These are phyloP conservation scores for Oxyura jamaicensis DNA, from an alignment of 2,113 vertebrate species.

Conservation along the genomic window DNA sequence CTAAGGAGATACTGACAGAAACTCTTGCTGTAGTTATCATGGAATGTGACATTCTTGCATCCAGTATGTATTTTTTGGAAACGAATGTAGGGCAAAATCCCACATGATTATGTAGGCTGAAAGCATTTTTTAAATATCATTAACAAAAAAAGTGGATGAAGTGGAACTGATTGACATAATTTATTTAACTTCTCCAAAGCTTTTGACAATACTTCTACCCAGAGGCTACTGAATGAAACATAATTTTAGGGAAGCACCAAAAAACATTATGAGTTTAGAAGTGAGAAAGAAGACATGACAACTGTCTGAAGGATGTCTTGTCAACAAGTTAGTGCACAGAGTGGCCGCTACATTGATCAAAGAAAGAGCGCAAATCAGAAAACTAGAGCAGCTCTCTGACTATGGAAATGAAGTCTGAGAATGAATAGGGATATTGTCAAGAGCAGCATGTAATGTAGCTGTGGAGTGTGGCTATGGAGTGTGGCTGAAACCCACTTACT, in stretches of 20 bases:
- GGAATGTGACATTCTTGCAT: conserved; percentile 7
- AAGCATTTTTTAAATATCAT: conserved; percentile 6
- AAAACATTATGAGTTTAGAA: background rate
- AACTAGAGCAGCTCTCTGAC: background rate
- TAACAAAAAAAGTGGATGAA: background rate
- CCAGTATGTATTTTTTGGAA: conserved; percentile 24
- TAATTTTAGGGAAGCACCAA: background rate
- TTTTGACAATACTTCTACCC: background rate
- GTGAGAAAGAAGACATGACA: background rate
- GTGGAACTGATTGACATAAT: background rate
- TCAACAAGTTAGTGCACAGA: background rate
- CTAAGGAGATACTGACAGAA: conserved; percentile 41
- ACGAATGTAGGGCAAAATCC: conserved; percentile 36
- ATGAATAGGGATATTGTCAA: background rate
- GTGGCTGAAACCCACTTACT: too few species aligned
- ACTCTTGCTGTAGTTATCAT: conserved; percentile 28
- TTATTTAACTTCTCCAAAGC: conserved; percentile 3
- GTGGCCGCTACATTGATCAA: background rate
- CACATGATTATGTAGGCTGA: conserved; percentile 17
- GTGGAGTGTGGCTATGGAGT: background rate
- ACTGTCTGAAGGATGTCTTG: background rate
- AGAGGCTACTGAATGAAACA: background rate
- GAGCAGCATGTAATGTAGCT: background rate
- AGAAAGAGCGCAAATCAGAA: background rate
- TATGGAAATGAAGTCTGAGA: background rate